These are phyloP conservation scores for Ceryle rudis DNA, from an alignment of 2,797 vertebrate genomes.

Conservation along the genomic window DNA sequence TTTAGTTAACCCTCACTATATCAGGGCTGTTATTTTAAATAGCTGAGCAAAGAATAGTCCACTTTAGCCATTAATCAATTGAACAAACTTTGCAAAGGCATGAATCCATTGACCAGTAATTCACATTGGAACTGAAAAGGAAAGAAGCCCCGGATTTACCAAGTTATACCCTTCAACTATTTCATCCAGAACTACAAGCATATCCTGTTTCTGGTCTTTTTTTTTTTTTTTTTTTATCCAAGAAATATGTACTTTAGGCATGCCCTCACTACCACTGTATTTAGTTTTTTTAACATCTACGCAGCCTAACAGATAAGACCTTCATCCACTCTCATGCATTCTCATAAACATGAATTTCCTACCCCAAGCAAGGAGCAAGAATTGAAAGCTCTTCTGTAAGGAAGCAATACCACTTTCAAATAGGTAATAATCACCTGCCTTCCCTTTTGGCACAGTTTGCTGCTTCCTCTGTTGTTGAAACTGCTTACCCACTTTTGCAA, in stretches of 20 bases:
- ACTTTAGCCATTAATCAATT: not conserved
- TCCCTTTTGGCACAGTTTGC: not conserved
- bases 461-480: not conserved
- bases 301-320: not conserved
- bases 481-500: not conserved
- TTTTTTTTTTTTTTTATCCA: not conserved
- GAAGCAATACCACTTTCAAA: not conserved
- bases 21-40: not conserved
- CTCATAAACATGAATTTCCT: not conserved
- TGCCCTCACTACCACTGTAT: not conserved
- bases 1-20: not conserved
- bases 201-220: not conserved
- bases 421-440: not conserved
- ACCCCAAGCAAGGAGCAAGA: not conserved
- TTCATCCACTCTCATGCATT: rapidly evolving
- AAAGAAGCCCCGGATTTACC: not conserved
- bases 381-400: not conserved
- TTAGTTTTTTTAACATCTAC: not conserved
- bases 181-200: not conserved
- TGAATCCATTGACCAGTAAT: not conserved
- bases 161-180: not conserved
- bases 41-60: not conserved
- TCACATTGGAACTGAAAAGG: not conserved
- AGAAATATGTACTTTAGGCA: not conserved
- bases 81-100: not conserved